phyloP scores from a whole-genome alignment of 2,888 invertebrate species.

The Orthonychiurus folsomi region DNA sequence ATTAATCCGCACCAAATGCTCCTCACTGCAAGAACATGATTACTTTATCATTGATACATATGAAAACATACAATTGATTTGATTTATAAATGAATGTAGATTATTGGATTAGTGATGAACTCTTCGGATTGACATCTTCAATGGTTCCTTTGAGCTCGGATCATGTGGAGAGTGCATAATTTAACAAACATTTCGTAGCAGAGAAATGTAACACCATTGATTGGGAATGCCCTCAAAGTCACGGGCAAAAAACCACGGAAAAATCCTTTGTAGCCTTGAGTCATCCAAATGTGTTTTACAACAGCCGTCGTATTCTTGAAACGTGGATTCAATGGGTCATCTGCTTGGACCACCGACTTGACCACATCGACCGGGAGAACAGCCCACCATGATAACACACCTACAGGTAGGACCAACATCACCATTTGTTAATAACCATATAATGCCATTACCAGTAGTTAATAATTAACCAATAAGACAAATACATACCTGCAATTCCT shows the following conservation, averaged over 20 bases:
- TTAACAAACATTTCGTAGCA: slow-evolving; percentile 2
- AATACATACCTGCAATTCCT: slow-evolving; percentile 5
- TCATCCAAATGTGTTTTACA: neutral
- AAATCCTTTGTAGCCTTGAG: neutral
- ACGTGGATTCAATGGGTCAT: neutral
- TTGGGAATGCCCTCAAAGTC: slow-evolving; percentile 2
- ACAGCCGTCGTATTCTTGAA: neutral
- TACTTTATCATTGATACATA: too few species aligned
- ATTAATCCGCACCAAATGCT: too few species aligned
- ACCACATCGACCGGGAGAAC: slow-evolving; percentile 2
- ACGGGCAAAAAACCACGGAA: neutral
- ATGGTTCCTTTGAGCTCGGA: too few species aligned
- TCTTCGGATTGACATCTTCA: too few species aligned
- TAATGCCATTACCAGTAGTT: neutral
- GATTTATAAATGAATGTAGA: too few species aligned
- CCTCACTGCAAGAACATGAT: too few species aligned
- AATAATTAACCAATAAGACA: neutral
- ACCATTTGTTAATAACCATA: neutral
- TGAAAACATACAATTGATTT: too few species aligned
- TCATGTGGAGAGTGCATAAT: too few species aligned
- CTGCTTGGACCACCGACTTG: neutral
- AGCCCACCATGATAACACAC: neutral
- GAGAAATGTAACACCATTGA: neutral
- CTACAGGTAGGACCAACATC: neutral
- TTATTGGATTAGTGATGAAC: too few species aligned